phyloP scores from a whole-genome alignment of 2,797 vertebrate species.

The Podargus strigoides region DNA sequence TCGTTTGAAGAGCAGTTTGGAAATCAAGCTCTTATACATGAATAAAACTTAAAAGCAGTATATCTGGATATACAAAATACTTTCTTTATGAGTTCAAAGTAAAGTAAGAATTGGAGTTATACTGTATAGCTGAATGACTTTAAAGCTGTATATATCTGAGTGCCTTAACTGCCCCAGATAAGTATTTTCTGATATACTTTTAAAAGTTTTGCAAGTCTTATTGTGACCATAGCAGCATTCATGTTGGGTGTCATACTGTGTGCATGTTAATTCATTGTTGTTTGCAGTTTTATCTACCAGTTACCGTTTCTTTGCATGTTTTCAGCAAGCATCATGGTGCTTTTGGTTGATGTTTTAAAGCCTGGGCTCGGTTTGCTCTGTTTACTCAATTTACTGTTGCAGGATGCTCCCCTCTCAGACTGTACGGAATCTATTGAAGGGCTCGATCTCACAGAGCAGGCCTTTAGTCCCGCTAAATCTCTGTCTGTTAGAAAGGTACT shows the following conservation, averaged over 20 bases:
- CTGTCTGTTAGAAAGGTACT: conserved; percentile 96
- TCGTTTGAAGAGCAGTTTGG: conserved; percentile 4
- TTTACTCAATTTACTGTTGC: conserved; percentile 94
- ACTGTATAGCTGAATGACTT: not conserved
- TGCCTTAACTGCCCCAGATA: not conserved
- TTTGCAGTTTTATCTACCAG: conserved; percentile 48
- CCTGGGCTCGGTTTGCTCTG: conserved; percentile 81
- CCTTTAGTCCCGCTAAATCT: conserved; percentile 95
- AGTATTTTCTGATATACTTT: not conserved
- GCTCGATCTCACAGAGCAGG: conserved; percentile 94
- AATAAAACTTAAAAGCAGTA: not conserved
- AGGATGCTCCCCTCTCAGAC: conserved; percentile 99
- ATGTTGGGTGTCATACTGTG: conserved; percentile 26
- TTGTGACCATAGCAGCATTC: not conserved
- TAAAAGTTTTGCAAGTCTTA: conserved; percentile 22
- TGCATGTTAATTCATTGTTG: conserved; percentile 73
- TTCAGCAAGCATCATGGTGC: conserved; percentile 34
- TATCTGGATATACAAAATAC: not conserved
- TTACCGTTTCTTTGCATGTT: conserved; percentile 70
- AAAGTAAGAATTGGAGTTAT: not conserved
- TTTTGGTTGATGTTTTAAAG: conserved; percentile 62
- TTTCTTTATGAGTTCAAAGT: not conserved
- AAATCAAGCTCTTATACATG: not conserved
- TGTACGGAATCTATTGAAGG: conserved; percentile 99
- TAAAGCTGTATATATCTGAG: not conserved